These are phyloP conservation scores for Leucophenga maculata DNA, from an alignment of 2,888 invertebrate species.

Conservation along the genomic window DNA sequence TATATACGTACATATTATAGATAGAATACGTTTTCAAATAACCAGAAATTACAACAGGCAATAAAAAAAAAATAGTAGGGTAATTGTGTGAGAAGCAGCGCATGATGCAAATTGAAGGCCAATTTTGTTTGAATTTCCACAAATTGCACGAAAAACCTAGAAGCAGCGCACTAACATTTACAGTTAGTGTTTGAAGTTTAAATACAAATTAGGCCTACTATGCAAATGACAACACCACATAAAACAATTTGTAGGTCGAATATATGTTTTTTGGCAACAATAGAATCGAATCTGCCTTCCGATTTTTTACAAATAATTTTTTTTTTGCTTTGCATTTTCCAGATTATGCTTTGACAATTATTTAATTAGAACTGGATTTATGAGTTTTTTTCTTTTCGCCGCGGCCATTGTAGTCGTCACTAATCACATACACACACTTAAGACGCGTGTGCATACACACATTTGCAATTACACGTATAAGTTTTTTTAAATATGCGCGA, in stretches of 20 bases:
- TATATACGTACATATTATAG: slow-evolving; percentile 55
- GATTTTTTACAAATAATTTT: too few relatives aligned
- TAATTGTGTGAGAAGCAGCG: too few relatives aligned
- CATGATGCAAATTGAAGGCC: background rate
- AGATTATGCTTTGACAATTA: background rate
- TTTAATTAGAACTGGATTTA: background rate
- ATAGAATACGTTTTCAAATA: slow-evolving; percentile 64
- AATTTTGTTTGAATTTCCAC: background rate
- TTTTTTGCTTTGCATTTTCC: background rate
- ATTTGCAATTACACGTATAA: slow-evolving; percentile 25
- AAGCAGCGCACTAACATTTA: too few relatives aligned
- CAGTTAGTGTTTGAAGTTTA: too few relatives aligned
- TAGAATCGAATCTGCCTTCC: too few relatives aligned
- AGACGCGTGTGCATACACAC: slow-evolving; percentile 23
- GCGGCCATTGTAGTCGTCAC: slow-evolving; percentile 36
- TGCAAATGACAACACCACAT: too few relatives aligned
- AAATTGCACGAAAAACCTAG: too few relatives aligned
- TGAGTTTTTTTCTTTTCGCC: too few relatives aligned
- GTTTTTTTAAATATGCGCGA: background rate
- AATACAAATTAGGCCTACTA: too few relatives aligned
- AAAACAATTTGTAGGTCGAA: too few relatives aligned
- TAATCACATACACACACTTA: slow-evolving; percentile 11
- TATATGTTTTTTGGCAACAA: too few relatives aligned
- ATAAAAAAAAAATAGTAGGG: slow-evolving; percentile 7
- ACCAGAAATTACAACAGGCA: slow-evolving; percentile 60